A percentile compares a stretch with the other conserved stretches of the same genome.
Conservation (phyloP, 2,113 vertebrate genomes). For the Ceyx margarethae region DNA sequence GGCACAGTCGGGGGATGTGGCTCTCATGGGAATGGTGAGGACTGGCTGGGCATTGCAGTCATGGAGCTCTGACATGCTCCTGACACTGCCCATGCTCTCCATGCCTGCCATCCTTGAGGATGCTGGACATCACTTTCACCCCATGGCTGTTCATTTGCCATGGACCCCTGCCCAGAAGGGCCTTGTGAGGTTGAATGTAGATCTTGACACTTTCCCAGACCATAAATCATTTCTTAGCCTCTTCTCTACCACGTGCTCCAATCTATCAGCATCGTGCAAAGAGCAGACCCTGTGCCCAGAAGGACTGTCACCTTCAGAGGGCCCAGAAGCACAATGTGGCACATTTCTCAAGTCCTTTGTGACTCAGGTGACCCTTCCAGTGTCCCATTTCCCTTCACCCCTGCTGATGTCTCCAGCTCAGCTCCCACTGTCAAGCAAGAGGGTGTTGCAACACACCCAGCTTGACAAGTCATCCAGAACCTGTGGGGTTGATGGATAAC, state of each 20-base stretch:
- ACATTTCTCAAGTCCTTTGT: rapidly evolving
- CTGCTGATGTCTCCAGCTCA: not conserved
- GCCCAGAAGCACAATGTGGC: not conserved
- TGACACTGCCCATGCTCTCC: not conserved
- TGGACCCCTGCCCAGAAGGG: not conserved
- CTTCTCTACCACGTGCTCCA: rapidly evolving
- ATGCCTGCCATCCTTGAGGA: not conserved
- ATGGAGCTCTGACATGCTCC: not conserved
- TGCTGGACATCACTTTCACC: not conserved
- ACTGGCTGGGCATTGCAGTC: not conserved
- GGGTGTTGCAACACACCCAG: not conserved
- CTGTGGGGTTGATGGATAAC: constrained; percentile 59
- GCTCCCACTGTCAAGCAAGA: not conserved
- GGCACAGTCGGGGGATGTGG: rapidly evolving
- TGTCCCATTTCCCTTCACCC: not conserved
- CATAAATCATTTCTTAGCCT: not conserved
- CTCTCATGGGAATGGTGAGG: not conserved
- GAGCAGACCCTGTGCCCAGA: not conserved
- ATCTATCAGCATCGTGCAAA: not conserved
- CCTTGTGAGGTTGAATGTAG: not conserved
- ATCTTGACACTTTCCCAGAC: not conserved
- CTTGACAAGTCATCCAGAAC: constrained; percentile 52
- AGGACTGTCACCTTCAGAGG: not conserved
- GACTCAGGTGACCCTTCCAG: not conserved
- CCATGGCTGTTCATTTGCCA: not conserved